Conservation (phyloP, 1,140 invertebrate species). For the Nylanderia fulva region DNA sequence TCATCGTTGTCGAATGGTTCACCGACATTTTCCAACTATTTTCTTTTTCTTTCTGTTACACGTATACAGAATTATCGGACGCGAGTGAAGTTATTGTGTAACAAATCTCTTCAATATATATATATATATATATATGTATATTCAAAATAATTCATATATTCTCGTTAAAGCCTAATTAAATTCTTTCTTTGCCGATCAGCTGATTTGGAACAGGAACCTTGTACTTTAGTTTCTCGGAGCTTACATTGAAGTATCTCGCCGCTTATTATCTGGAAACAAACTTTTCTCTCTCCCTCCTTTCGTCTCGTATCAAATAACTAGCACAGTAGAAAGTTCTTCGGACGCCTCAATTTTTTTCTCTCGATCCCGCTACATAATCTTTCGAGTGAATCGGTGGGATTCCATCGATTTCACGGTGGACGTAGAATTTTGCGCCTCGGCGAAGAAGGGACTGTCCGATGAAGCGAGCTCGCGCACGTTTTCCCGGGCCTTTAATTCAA, state of each 20-base stretch:
- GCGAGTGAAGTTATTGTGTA: neutral
- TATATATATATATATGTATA: neutral
- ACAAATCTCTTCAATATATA: neutral
- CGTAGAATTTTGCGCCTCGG: neutral
- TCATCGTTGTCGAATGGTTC: constrained; percentile 62
- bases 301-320: neutral
- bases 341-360: constrained; percentile 24
- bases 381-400: neutral
- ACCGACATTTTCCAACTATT: constrained; percentile 65
- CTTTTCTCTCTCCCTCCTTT: neutral
- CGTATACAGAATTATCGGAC: constrained; percentile 1
- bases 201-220: neutral
- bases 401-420: constrained; percentile 6
- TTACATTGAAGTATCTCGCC: neutral
- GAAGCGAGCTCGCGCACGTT: neutral
- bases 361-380: constrained; percentile 52
- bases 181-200: constrained; percentile 24
- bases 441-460: neutral
- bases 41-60: neutral
- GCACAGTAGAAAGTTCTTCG: constrained; percentile 22
- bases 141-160: neutral
- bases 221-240: neutral
- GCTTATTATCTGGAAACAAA: neutral
- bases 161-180: constrained; percentile 5
- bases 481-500: constrained; percentile 44